Evolutionary conservation across 2,113 vertebrate genomes (phyloP).

Genomic region (Cyphomyrus discorhynchus): DNA sequence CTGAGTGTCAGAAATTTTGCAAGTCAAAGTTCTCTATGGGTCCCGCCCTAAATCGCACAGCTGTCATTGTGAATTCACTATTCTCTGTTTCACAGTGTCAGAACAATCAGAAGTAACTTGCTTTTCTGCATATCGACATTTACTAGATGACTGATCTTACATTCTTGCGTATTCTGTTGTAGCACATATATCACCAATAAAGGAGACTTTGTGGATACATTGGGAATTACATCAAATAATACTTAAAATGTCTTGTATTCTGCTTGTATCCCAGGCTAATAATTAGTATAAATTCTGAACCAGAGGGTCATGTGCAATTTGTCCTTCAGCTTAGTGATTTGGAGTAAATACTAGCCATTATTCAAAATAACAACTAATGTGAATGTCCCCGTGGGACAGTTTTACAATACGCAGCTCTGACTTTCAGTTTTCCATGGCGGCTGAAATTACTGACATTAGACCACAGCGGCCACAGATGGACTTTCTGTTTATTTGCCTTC

Average conservation of each 20-base stretch:
- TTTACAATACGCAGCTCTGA: not conserved
- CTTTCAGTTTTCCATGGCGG: not conserved
- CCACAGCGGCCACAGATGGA: not conserved
- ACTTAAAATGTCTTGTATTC: not conserved
- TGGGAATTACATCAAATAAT: not conserved
- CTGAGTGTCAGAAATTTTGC: not conserved
- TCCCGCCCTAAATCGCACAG: not conserved
- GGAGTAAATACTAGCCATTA: not conserved
- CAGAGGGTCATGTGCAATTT: not conserved
- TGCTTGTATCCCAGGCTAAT: not conserved
- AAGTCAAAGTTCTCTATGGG: not conserved
- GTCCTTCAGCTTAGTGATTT: not conserved
- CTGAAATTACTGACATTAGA: not conserved
- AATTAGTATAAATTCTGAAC: not conserved
- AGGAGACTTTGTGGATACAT: not conserved
- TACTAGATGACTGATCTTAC: not conserved
- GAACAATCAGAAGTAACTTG: not conserved
- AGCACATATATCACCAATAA: not conserved
- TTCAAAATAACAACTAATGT: not conserved
- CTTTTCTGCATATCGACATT: not conserved
- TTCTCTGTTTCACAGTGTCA: not conserved
- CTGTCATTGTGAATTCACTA: not conserved
- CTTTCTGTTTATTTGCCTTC: not conserved
- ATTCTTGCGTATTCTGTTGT: not conserved
- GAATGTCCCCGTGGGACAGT: not conserved